Evolutionary conservation across 2,797 vertebrate species (phyloP).

Genomic region (Anas bernieri): DNA sequence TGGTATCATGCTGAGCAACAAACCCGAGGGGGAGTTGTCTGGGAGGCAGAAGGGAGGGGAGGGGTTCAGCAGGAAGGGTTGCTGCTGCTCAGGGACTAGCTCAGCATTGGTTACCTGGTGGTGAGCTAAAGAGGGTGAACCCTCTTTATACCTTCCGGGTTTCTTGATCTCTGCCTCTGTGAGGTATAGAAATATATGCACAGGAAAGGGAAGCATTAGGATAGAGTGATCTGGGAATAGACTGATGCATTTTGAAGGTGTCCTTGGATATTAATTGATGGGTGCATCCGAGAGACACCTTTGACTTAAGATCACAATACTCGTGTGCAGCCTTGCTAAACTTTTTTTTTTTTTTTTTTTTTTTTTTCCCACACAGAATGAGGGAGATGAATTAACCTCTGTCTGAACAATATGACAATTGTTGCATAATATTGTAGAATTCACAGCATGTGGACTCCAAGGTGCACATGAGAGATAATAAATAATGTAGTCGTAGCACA

Average conservation of each 20-base stretch:
- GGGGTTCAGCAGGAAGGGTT: too few relatives aligned
- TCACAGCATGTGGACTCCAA: not conserved
- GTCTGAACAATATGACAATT: not conserved
- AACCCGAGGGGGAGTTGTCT: too few relatives aligned
- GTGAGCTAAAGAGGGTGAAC: too few relatives aligned
- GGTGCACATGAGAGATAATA: not conserved
- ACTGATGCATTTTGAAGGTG: not conserved
- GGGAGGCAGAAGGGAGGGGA: too few relatives aligned
- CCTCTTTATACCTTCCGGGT: not conserved
- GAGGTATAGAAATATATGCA: not conserved
- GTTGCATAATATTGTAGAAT: fast-evolving
- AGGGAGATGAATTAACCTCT: fast-evolving
- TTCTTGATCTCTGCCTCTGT: not conserved
- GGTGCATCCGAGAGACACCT: not conserved
- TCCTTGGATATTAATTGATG: not conserved
- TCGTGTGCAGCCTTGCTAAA: not conserved
- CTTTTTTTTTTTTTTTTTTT: too few relatives aligned
- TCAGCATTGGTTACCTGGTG: too few relatives aligned
- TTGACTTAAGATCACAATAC: not conserved
- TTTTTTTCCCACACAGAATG: not conserved
- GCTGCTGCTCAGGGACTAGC: too few relatives aligned
- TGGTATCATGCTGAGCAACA: too few relatives aligned
- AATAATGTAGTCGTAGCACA: not conserved
- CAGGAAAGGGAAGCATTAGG: not conserved
- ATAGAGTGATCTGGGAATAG: not conserved